Evolutionary conservation across 2,888 invertebrate species (phyloP), one percentile per base, ranked within the genome.

Genomic region (Craniophora ligustri): DNA sequence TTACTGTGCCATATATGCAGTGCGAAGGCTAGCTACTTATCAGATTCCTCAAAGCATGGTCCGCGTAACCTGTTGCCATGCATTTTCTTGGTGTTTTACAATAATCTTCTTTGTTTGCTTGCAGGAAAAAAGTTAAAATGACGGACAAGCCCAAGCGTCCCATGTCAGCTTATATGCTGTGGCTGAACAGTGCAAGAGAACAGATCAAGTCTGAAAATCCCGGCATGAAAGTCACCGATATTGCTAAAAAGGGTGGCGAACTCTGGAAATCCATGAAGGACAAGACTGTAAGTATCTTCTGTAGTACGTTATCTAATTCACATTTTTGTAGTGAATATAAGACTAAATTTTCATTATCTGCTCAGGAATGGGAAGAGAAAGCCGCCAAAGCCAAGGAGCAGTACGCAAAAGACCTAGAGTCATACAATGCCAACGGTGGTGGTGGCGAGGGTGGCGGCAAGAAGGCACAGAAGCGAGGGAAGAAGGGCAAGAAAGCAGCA

Each of bases 201-300:
- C 93, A 95, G 70, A 97, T 99, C 68, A 99, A 99, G 89, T 94
- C 96, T 26, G 97, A 98, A 42, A 95, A 97, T 93, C 98, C 99
- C 19, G 98, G 98, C 62, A 96, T 98, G 64, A 96, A 96, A 81
- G 96, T 99, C 18, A 98, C 98, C 6, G 99, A 99, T 81, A 96
- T 99, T 59, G 97, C 98, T 32, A 99, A 98, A 91, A 98, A 97
- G 82, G 99, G 97, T 54, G 99, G 99, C 40, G 98, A 99, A 94
- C 94, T 98, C 93, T 99, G 99, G 99, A 96, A 97, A 79, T 96
- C 95, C 58, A 93, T 99, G 85, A 96, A 96, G 79, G 97, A 98
- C 81, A 98, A 98, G 94, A 95, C 96, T 60, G 97, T 97, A 91
- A 93, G 95, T 91, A 72, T n/a, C n/a, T 26, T n/a, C 51, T 47